Evolutionary conservation across 1,140 invertebrate species (phyloP).

Genomic region (Lepidurus couesii): DNA sequence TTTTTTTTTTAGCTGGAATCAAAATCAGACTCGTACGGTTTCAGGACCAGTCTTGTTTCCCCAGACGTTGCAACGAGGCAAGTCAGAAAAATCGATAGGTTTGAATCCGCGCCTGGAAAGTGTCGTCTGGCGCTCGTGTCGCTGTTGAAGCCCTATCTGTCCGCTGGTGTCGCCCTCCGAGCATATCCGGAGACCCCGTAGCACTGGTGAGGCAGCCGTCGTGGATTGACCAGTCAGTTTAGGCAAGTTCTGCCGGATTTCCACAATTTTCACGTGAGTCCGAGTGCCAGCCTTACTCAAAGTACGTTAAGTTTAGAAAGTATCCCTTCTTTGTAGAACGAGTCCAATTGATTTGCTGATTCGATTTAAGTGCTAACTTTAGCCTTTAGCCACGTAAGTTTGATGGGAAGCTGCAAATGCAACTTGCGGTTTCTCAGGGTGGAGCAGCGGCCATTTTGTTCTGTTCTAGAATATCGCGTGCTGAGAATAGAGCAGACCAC

Average conservation of each 20-base stretch:
- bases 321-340: background rate
- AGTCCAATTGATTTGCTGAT: background rate
- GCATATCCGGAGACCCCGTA: constrained; percentile 17
- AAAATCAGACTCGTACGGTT: too few species aligned
- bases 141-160: background rate
- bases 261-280: constrained; percentile 21
- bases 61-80: background rate
- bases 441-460: constrained; percentile 20
- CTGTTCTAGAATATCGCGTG: constrained; percentile 18
- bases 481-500: background rate
- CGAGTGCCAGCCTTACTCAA: constrained; percentile 20
- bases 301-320: background rate
- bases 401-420: background rate
- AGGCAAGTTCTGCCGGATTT: constrained; percentile 21
- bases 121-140: background rate
- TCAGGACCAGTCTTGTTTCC: too few species aligned
- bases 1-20: too few species aligned
- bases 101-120: constrained; percentile 20
- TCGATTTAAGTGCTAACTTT: background rate
- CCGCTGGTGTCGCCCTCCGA: constrained; percentile 1
- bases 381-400: background rate
- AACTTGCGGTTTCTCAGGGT: constrained; percentile 18
- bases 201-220: constrained; percentile 20
- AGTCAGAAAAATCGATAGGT: background rate
- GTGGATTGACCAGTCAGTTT: constrained; percentile 21